Conservation (phyloP, 1,140 invertebrate species). For the Pogonomyrmex barbatus region DNA sequence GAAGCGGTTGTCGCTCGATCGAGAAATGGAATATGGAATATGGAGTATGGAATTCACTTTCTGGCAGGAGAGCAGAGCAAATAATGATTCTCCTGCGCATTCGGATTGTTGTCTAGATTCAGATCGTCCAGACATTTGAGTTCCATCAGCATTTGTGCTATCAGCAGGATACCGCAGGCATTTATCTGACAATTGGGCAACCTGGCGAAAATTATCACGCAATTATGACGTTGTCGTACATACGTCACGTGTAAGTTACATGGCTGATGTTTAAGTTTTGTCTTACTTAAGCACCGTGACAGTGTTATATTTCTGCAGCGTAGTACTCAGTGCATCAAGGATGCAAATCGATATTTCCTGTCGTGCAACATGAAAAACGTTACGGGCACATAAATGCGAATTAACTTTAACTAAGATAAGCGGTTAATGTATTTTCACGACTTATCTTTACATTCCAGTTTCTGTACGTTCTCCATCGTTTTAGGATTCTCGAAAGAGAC, state of each 20-base stretch:
- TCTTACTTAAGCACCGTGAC: conserved; percentile 71
- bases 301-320: conserved; percentile 67
- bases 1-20: neutral
- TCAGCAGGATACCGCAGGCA: conserved; percentile 72
- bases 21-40: too few species aligned
- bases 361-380: conserved; percentile 22
- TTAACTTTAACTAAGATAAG: neutral
- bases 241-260: neutral
- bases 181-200: conserved; percentile 77
- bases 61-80: conserved; percentile 62
- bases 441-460: conserved; percentile 65
- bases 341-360: conserved; percentile 66
- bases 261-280: neutral
- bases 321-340: conserved; percentile 63
- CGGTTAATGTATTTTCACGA: neutral
- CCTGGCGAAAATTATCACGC: conserved; percentile 41
- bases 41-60: conserved; percentile 35
- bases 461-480: conserved; percentile 33
- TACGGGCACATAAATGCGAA: neutral
- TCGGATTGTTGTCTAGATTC: conserved; percentile 79
- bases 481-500: conserved; percentile 57
- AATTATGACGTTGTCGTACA: neutral
- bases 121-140: conserved; percentile 71
- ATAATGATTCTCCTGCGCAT: conserved; percentile 71
- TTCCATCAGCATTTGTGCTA: conserved; percentile 71